Percentiles rank a stretch among this genome's conserved stretches.
These are phyloP conservation scores for Pedetes capensis DNA, from an alignment of 2,113 vertebrate genomes.

Conservation along the genomic window DNA sequence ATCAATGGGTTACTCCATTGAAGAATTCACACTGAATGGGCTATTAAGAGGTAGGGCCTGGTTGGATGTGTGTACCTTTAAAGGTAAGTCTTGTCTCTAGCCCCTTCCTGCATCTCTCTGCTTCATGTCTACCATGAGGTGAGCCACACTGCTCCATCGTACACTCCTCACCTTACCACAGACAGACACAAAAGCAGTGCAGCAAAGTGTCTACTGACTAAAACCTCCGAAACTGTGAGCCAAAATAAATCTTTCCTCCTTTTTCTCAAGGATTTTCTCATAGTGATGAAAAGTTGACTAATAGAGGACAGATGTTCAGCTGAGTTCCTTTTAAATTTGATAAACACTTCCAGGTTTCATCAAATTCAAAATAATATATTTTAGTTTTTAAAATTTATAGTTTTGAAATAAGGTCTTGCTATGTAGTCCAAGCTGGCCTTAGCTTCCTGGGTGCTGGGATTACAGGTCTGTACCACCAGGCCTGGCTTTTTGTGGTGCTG, in stretches of 20 bases:
- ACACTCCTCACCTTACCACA: too few species aligned
- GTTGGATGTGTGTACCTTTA: neutral
- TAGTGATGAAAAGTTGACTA: neutral
- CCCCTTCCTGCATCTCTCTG: neutral
- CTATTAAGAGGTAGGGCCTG: neutral
- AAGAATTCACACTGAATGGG: neutral
- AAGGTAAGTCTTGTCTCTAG: neutral
- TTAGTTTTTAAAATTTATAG: neutral
- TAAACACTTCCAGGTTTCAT: neutral
- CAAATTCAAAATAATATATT: neutral
- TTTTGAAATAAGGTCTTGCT: neutral
- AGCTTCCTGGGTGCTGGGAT: neutral
- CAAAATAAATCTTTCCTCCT: neutral
- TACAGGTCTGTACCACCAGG: neutral
- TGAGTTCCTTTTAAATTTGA: conserved; percentile 40
- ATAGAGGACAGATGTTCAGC: neutral
- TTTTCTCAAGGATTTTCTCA: neutral
- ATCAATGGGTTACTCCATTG: neutral
- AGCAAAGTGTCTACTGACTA: neutral
- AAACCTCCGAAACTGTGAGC: neutral
- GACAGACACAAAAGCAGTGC: too few species aligned
- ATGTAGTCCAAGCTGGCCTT: neutral
- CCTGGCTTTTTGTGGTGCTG: neutral
- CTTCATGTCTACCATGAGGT: neutral
- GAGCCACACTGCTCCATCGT: neutral